phyloP scores from a whole-genome alignment of 2,113 vertebrate genomes.

The Noctilio leporinus region DNA sequence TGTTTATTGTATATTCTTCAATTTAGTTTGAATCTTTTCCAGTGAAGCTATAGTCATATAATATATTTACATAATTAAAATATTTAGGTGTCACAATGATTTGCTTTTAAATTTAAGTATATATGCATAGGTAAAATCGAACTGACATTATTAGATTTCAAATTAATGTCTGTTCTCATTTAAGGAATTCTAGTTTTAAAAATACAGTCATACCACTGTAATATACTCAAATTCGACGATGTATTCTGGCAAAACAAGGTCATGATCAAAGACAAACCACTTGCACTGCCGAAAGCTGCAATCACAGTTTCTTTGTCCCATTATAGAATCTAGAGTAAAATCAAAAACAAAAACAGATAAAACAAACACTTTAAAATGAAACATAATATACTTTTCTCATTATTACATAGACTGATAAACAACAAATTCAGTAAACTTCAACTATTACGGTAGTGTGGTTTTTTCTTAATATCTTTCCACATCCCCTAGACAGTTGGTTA shows the following conservation, averaged over 20 bases:
- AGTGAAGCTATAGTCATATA: not conserved
- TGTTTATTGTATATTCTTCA: not conserved
- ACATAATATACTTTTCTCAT: not conserved
- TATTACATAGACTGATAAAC: not conserved
- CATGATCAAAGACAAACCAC: conserved; percentile 87
- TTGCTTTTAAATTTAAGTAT: conserved; percentile 25
- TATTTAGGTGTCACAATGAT: not conserved
- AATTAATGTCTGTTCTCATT: conserved; percentile 3
- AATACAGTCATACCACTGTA: conserved; percentile 73
- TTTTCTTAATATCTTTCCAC: not conserved
- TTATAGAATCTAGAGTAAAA: conserved; percentile 62
- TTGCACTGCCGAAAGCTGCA: conserved; percentile 75
- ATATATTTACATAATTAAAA: not conserved
- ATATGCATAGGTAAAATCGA: not conserved
- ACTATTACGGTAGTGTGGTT: not conserved
- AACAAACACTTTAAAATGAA: conserved; percentile 5
- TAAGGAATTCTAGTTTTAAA: conserved; percentile 18
- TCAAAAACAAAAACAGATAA: conserved; percentile 5
- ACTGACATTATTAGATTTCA: not conserved
- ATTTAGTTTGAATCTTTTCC: not conserved
- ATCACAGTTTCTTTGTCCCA: conserved; percentile 68
- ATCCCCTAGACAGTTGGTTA: not conserved
- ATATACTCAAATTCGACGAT: conserved; percentile 84
- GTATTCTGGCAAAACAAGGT: conserved; percentile 87
- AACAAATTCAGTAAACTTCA: not conserved